phyloP scores from a whole-genome alignment of 2,797 vertebrate species.

The Benthosema pterotum region DNA sequence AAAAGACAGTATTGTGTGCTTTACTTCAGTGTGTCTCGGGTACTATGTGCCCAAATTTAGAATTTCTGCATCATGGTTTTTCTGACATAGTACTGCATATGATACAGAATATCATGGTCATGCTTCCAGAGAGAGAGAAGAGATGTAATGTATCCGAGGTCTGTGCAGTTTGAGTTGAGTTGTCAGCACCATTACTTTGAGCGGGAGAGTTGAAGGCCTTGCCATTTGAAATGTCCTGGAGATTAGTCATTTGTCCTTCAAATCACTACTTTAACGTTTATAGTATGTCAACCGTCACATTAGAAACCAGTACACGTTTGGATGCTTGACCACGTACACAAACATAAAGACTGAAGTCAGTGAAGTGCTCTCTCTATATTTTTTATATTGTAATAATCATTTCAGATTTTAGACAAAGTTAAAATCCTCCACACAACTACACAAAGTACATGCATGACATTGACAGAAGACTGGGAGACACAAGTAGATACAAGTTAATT shows the following conservation, averaged over 20 bases:
- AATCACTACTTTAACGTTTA: slow-evolving; percentile 13
- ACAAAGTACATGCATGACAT: background rate
- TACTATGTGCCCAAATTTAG: no score
- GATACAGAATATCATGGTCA: slow-evolving; percentile 16
- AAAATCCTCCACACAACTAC: background rate
- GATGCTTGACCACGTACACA: background rate
- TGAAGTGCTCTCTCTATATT: background rate
- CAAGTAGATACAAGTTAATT: background rate
- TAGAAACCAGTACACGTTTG: background rate
- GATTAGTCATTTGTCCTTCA: slow-evolving; percentile 6
- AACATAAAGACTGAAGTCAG: background rate
- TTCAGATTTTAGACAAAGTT: background rate
- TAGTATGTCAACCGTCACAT: background rate
- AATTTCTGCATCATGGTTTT: slow-evolving; percentile 1
- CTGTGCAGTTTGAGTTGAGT: slow-evolving; percentile 17
- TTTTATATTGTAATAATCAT: background rate
- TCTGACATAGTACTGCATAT: background rate
- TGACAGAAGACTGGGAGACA: no score
- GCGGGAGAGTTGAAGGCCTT: slow-evolving; percentile 6
- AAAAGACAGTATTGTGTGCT: slow-evolving; percentile 17
- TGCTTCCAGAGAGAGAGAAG: slow-evolving; percentile 11
- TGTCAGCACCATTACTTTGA: slow-evolving; percentile 14
- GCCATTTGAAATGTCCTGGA: slow-evolving; percentile 6
- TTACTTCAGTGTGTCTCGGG: background rate
- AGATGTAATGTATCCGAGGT: background rate